phyloP scores from a whole-genome alignment of 2,113 vertebrate species.

The Lepus europaeus region DNA sequence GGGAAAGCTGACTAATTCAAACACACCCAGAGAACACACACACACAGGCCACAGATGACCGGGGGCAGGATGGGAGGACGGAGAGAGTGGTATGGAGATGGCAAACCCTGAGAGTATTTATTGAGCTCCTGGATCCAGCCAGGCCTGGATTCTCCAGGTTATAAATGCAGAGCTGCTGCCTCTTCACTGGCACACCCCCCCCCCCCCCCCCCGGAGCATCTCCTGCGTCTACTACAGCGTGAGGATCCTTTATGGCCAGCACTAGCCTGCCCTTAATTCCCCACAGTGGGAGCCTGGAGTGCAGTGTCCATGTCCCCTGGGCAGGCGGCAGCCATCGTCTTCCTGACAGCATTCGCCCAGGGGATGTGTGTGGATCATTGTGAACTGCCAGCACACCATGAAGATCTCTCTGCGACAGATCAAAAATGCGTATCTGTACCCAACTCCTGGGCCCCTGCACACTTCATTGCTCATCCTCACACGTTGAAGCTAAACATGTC shows the following conservation, averaged over 20 bases:
- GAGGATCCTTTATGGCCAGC: background rate
- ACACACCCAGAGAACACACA: background rate
- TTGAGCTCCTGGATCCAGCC: background rate
- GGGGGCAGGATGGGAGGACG: background rate
- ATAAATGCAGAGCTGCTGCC: background rate
- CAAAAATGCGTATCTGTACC: background rate
- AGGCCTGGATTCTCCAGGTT: background rate
- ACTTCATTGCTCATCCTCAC: conserved; percentile 20
- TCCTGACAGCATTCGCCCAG: background rate
- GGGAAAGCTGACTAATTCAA: too few relatives aligned
- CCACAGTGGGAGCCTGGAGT: background rate
- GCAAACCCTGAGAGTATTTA: background rate
- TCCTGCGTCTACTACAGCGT: background rate
- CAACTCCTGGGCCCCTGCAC: background rate
- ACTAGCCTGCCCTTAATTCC: background rate
- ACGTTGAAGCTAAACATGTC: background rate
- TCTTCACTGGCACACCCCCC: background rate
- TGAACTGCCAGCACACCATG: background rate
- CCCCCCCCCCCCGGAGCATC: background rate
- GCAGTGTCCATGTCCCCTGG: too few relatives aligned
- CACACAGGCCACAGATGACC: background rate
- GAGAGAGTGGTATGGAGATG: background rate
- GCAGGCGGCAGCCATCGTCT: background rate
- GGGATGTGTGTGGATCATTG: background rate
- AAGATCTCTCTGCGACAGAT: background rate